Evolutionary conservation across 2,797 vertebrate genomes (phyloP).

Genomic region (Thripadectes ignobilis): DNA sequence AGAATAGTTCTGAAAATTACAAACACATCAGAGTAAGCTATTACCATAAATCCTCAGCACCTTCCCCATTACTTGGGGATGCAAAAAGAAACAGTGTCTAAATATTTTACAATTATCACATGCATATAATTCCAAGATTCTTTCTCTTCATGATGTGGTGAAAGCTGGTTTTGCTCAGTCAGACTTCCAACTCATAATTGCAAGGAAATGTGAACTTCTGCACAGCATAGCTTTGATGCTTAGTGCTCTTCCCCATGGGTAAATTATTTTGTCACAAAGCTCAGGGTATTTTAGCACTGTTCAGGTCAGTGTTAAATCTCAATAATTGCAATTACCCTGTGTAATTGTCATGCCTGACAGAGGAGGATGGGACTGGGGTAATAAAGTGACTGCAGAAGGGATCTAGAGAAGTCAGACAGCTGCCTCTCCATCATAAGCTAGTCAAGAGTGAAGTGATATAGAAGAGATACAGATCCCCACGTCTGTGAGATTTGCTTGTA

Average conservation of each 20-base stretch:
- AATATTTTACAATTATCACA: neutral
- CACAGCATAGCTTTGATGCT: neutral
- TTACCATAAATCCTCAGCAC: neutral
- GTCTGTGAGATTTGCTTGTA: neutral
- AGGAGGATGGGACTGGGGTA: neutral
- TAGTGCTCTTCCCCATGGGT: accelerated
- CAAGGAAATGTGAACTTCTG: neutral
- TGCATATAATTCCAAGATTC: neutral
- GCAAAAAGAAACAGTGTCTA: neutral
- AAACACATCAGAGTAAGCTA: neutral
- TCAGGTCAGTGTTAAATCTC: neutral
- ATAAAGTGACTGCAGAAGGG: neutral
- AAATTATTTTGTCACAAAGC: neutral
- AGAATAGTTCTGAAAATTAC: neutral
- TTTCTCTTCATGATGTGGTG: neutral
- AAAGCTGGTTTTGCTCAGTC: neutral
- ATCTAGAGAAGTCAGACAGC: neutral
- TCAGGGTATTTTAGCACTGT: neutral
- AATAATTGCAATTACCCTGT: neutral
- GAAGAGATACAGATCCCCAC: neutral
- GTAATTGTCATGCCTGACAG: neutral
- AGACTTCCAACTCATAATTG: neutral
- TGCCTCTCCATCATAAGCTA: neutral
- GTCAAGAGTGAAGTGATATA: neutral
- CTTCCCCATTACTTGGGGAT: neutral